Evolutionary conservation across 2,888 invertebrate genomes (phyloP).

Genomic region (Chalcis sispes): DNA sequence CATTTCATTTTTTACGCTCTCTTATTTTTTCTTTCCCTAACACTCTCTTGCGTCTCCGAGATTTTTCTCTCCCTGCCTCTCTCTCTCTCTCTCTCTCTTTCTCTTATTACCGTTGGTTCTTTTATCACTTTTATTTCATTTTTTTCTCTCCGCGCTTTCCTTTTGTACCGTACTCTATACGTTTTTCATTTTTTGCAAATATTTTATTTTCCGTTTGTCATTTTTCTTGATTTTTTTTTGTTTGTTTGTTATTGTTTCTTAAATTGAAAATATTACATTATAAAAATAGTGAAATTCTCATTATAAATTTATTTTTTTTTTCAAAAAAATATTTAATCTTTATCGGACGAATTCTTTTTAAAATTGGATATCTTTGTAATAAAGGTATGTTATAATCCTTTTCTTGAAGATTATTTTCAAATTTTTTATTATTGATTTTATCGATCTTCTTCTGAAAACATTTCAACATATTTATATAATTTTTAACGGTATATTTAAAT

Average conservation of each 20-base stretch:
- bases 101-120: slow-evolving; percentile 24
- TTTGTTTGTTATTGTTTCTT: background rate
- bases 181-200: slow-evolving; percentile 56
- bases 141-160: slow-evolving; percentile 15
- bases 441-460: too few relatives aligned
- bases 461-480: too few relatives aligned
- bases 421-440: too few relatives aligned
- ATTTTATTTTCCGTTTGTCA: background rate
- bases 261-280: background rate
- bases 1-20: slow-evolving; percentile 57
- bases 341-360: too few relatives aligned
- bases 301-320: too few relatives aligned
- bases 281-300: background rate
- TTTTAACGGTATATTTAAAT: too few relatives aligned
- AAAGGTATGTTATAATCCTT: too few relatives aligned
- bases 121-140: slow-evolving; percentile 59
- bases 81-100: slow-evolving; percentile 38
- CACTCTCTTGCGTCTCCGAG: slow-evolving; percentile 10
- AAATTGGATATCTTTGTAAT: too few relatives aligned
- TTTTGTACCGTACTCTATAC: slow-evolving; percentile 49
- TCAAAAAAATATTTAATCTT: too few relatives aligned
- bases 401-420: too few relatives aligned
- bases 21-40: slow-evolving; percentile 43
- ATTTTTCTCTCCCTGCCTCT: slow-evolving; percentile 22
- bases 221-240: background rate